Conservation (phyloP, 2,888 invertebrate species). For the Hypsopygia costalis region DNA sequence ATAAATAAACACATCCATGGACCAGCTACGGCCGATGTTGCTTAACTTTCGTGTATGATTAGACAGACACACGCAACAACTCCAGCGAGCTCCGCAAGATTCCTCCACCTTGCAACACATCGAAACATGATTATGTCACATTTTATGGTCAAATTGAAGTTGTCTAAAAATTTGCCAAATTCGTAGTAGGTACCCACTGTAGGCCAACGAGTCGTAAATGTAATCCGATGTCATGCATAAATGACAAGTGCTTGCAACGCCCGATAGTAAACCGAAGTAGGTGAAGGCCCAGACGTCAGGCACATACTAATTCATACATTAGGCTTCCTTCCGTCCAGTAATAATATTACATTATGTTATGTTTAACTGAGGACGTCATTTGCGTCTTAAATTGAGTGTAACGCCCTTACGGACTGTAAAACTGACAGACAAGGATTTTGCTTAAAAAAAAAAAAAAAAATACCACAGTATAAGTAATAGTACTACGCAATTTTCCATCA, state of each 20-base stretch:
- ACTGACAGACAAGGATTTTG: not conserved
- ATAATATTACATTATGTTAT: conserved; percentile 5
- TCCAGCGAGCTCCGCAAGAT: no score
- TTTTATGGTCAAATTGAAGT: no score
- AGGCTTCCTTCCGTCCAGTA: conserved; percentile 19
- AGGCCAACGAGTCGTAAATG: not conserved
- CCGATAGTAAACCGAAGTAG: conserved; percentile 27
- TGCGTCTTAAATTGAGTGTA: conserved; percentile 6
- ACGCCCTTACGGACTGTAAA: no score
- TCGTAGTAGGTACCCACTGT: not conserved
- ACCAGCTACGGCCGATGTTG: not conserved
- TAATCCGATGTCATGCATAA: conserved; percentile 8
- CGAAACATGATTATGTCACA: no score
- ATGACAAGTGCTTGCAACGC: conserved; percentile 12
- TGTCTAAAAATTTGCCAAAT: not conserved
- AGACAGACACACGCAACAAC: no score
- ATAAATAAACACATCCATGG: no score
- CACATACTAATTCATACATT: conserved; percentile 42
- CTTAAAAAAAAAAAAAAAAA: no score
- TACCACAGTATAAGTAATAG: no score
- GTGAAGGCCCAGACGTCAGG: conserved; percentile 44
- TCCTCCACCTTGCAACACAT: no score
- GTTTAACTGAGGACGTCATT: not conserved
- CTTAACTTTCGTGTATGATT: not conserved
- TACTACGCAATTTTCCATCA: no score